phyloP scores from a whole-genome alignment of 2,888 invertebrate species.

The Hipparchia sbordonii region DNA sequence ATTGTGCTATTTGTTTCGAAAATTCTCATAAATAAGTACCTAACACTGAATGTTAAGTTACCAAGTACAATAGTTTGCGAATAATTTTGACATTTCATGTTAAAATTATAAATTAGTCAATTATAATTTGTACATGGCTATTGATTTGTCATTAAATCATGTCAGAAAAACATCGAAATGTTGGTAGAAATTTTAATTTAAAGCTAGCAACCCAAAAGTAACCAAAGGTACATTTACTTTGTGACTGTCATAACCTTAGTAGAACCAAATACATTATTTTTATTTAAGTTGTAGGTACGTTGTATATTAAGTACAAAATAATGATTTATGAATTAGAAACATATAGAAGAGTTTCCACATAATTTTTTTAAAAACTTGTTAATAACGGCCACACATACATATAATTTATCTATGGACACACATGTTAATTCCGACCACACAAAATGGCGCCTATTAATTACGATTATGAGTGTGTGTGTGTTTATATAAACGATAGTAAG shows the following conservation, averaged over 20 bases:
- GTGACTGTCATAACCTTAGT: neutral
- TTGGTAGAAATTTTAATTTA: constrained; percentile 30
- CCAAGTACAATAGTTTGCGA: constrained; percentile 18
- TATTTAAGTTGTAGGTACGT: too few relatives aligned
- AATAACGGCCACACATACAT: too few relatives aligned
- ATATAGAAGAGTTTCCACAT: too few relatives aligned
- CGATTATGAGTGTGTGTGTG: too few relatives aligned
- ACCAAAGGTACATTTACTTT: neutral
- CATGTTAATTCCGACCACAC: too few relatives aligned
- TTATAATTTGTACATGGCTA: constrained; percentile 14
- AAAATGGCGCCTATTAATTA: too few relatives aligned
- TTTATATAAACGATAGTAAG: too few relatives aligned
- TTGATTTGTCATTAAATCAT: constrained; percentile 3
- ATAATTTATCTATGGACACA: too few relatives aligned
- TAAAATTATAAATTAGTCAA: neutral
- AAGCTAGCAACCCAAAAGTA: constrained; percentile 35
- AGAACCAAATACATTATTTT: too few relatives aligned
- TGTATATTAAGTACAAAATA: too few relatives aligned
- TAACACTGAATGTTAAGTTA: neutral
- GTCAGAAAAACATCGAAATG: neutral
- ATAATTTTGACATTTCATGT: constrained; percentile 4
- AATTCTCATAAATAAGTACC: neutral
- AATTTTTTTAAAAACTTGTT: too few relatives aligned
- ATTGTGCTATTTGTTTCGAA: constrained; percentile 35
- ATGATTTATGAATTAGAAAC: too few relatives aligned